Conservation (phyloP, 2,113 vertebrate species). For the Nipponia nippon region DNA sequence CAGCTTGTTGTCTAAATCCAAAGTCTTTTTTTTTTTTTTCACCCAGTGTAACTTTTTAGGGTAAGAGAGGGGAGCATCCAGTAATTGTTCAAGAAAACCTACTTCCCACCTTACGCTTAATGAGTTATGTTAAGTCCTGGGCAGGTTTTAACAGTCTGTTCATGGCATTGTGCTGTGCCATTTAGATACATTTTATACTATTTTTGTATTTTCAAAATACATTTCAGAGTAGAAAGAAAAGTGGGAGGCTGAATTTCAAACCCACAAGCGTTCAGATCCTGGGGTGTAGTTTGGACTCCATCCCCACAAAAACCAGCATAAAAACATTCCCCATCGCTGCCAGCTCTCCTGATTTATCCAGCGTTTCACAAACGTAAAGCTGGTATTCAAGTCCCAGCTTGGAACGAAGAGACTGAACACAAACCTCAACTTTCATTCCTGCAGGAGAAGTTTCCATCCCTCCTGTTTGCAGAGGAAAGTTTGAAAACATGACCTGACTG, state of each 20-base stretch:
- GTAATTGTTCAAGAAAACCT: neutral
- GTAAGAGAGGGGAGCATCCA: neutral
- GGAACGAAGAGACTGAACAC: neutral
- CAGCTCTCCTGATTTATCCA: neutral
- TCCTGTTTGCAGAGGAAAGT: slow-evolving; percentile 28
- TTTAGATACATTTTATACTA: neutral
- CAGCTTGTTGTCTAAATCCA: neutral
- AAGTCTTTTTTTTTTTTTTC: neutral
- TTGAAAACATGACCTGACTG: slow-evolving; percentile 45
- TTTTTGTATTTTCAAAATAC: neutral
- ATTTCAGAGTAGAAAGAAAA: neutral
- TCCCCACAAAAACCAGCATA: neutral
- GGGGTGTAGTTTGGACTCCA: neutral
- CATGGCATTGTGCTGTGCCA: neutral
- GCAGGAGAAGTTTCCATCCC: slow-evolving; percentile 24
- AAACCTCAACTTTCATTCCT: slow-evolving; percentile 44
- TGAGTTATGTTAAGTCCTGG: neutral
- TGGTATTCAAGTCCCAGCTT: slow-evolving; percentile 8
- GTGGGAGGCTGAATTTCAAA: neutral
- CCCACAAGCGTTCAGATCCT: neutral
- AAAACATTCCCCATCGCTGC: neutral
- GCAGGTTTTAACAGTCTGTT: neutral
- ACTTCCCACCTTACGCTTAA: neutral
- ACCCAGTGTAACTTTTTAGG: neutral
- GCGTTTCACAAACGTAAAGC: neutral